A percentile compares a stretch with the other conserved stretches of the same genome.
phyloP scores from a whole-genome alignment of 2,113 vertebrate species.

The Cavia porcellus region DNA sequence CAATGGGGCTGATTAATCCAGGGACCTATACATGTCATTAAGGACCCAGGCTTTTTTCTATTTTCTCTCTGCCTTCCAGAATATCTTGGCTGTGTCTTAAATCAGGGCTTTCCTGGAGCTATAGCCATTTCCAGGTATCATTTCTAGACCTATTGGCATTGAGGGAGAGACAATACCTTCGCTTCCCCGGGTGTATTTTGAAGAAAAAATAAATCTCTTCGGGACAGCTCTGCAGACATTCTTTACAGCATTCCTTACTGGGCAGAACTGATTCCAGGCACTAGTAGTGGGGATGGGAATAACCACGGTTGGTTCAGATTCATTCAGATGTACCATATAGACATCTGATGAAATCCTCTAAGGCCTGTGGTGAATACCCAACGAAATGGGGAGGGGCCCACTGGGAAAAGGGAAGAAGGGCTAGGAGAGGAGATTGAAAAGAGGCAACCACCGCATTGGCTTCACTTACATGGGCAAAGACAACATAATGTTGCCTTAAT shows the following conservation, averaged over 20 bases:
- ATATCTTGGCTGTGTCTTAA: constrained; percentile 45
- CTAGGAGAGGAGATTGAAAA: not conserved
- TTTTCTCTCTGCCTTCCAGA: constrained; percentile 26
- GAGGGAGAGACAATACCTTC: constrained; percentile 22
- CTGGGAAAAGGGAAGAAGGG: not conserved
- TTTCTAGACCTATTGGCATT: not conserved
- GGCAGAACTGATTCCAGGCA: not conserved
- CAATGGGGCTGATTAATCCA: constrained; percentile 55
- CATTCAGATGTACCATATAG: not conserved
- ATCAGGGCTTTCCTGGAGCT: not conserved
- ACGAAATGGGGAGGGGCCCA: not conserved
- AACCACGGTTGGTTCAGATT: not conserved
- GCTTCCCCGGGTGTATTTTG: not conserved
- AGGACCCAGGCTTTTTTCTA: constrained; percentile 8
- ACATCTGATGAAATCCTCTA: not conserved
- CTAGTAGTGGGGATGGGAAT: not conserved
- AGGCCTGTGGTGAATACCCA: not conserved
- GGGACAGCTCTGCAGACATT: not conserved
- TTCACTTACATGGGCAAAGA: not conserved
- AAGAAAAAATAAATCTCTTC: not conserved
- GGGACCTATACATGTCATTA: not conserved
- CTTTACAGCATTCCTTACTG: not conserved
- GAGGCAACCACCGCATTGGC: not conserved
- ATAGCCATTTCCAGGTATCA: not conserved
- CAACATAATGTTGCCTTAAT: not conserved